Conservation (phyloP, 2,113 vertebrate species). For the Colius striatus region DNA sequence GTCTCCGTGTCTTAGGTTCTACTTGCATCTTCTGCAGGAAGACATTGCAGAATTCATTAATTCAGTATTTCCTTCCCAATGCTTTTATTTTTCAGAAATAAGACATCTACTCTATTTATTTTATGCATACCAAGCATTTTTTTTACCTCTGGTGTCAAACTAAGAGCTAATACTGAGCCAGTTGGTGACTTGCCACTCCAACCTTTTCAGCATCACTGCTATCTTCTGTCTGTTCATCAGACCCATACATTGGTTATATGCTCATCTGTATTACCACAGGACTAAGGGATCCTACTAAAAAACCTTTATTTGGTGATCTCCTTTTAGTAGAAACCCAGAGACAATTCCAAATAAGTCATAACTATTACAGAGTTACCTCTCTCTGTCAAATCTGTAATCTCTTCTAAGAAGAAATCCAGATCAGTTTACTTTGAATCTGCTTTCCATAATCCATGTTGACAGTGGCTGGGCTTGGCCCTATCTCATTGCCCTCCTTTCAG, state of each 20-base stretch:
- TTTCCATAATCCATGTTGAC: rapidly evolving
- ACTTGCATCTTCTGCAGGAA: background rate
- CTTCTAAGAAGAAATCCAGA: background rate
- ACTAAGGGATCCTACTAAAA: background rate
- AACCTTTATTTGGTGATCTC: background rate
- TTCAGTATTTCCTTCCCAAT: background rate
- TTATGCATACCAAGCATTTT: background rate
- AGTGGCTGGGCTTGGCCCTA: too few relatives aligned
- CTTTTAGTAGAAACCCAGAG: background rate
- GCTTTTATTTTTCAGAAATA: background rate
- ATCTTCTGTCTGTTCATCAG: background rate
- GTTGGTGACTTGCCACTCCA: background rate
- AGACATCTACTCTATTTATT: background rate
- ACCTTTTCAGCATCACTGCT: background rate
- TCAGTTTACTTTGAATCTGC: background rate
- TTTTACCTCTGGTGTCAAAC: background rate
- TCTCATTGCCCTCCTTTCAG: background rate
- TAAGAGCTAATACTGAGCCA: background rate
- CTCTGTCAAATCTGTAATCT: background rate
- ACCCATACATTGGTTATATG: background rate
- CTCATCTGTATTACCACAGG: background rate
- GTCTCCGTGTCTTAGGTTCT: background rate
- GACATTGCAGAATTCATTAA: background rate
- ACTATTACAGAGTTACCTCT: background rate
- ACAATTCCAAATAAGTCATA: background rate